phyloP scores from a whole-genome alignment of 2,113 vertebrate genomes.

The Thermophis baileyi region DNA sequence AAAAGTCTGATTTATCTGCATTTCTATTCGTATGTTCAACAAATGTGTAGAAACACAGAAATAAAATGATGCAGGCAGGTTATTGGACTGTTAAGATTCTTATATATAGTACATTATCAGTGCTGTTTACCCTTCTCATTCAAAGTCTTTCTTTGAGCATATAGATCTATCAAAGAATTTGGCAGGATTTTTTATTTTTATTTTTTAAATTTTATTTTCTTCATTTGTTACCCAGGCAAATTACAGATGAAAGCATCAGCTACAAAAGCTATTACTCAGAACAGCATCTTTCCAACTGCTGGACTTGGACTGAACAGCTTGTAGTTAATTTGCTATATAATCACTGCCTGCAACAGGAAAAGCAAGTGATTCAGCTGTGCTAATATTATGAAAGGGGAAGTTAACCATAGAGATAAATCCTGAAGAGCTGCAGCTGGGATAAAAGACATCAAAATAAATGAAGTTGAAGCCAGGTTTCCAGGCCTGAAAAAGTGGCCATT shows the following conservation, averaged over 20 bases:
- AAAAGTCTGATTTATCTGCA: background rate
- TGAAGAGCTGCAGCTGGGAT: conserved; percentile 63
- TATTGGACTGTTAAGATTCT: conserved; percentile 41
- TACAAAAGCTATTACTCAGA: conserved; percentile 81
- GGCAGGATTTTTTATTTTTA: background rate
- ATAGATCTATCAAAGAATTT: conserved; percentile 45
- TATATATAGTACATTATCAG: background rate
- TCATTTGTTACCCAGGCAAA: conserved; percentile 76
- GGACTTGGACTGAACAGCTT: conserved; percentile 77
- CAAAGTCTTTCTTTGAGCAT: conserved; percentile 55
- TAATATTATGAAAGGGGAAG: conserved; percentile 80
- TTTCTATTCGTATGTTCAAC: background rate
- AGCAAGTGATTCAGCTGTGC: conserved; percentile 71
- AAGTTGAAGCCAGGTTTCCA: conserved; percentile 58
- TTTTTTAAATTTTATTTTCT: conserved; percentile 65
- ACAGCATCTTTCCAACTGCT: conserved; percentile 75
- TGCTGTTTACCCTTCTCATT: conserved; percentile 28
- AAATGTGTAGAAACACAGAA: background rate
- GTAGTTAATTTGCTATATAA: conserved; percentile 84
- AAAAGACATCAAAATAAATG: conserved; percentile 64
- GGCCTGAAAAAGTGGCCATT: conserved; percentile 57
- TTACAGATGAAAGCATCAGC: conserved; percentile 76
- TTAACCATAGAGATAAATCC: conserved; percentile 74
- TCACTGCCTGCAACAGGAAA: conserved; percentile 75
- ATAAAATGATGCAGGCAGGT: background rate